Evolutionary conservation across 2,888 invertebrate species (phyloP), one percentile per base, ranked within the genome.

Genomic region (Adela reaumurella): DNA sequence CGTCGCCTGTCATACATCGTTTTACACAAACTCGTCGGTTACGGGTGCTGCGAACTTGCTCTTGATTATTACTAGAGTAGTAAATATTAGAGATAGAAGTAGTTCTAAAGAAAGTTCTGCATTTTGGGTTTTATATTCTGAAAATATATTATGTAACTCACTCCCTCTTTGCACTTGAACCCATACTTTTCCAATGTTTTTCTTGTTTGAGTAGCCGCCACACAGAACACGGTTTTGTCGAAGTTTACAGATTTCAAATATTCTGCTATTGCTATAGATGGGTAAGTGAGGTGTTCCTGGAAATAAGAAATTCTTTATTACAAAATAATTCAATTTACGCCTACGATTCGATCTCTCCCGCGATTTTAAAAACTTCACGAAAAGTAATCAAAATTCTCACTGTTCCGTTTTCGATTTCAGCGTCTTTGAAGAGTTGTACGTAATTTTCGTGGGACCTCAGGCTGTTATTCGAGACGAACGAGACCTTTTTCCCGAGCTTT

Each of bases 401-500:
- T 51, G 56, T 65, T 43, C 77, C 77, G 53, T 72, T 59, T 17
- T 68, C 58, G 29, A 77, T 68, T 5, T 62, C 65, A n/a, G 67
- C 63, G 3, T 59, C 60, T 43, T 58, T 51, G 49, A 77, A 78
- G 19, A 60, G 56, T 0, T 48, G 50, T 28, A 66, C 63, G 50
- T 76, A 77, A n/a, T 63, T 57, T 3, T 74, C 65, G 55, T 56
- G 64, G 1, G 61, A 58, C 18, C 72, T 58, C n/a, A 74, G 54
- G 54, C 76, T 77, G 54, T 83, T 82, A 52, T 83, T 83, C 2
- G 82, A 79, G 5, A 81, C 77, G n/a, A 70, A 76, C 51, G 74
- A 59, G 0, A 82, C 64, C 3, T 67, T 68, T 55, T 84, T 84
- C 0, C 82, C 82, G 10, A 69, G 58, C 45, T 68, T 61, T 53